Conservation (phyloP, 2,113 vertebrate species). For the Dryoscopus gambensis region DNA sequence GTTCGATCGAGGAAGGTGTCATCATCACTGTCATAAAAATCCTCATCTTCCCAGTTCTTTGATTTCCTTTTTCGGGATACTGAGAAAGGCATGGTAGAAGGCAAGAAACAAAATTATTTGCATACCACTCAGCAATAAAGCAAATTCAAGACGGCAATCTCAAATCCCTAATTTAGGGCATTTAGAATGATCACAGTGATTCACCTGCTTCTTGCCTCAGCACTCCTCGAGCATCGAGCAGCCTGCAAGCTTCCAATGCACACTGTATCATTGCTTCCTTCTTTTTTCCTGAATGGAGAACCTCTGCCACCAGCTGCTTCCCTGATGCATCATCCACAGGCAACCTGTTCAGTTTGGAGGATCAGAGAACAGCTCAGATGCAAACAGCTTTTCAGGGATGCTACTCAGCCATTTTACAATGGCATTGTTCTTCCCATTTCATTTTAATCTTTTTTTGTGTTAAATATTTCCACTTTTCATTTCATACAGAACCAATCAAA, state of each 20-base stretch:
- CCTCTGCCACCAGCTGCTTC: constrained; percentile 91
- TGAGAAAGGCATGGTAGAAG: constrained; percentile 34
- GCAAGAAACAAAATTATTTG: background rate
- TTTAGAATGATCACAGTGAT: background rate
- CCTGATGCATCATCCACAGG: constrained; percentile 91
- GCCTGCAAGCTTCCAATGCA: constrained; percentile 90
- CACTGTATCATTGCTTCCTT: constrained; percentile 91
- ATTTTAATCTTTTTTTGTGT: background rate
- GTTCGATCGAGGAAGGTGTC: constrained; percentile 96
- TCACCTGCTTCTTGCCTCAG: constrained; percentile 95
- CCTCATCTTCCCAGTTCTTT: constrained; percentile 98
- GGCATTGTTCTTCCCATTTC: background rate
- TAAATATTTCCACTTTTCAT: background rate
- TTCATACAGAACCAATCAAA: background rate
- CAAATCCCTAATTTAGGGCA: background rate
- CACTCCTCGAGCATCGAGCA: constrained; percentile 91
- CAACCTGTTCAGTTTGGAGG: constrained; percentile 72
- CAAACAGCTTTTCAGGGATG: background rate
- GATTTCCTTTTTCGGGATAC: constrained; percentile 94
- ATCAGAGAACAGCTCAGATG: background rate
- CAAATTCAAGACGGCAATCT: background rate
- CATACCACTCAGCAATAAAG: background rate
- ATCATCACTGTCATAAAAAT: constrained; percentile 97
- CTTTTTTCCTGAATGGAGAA: constrained; percentile 90
- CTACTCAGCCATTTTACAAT: background rate